Base-by-base conservation (phyloP, 2,888 invertebrate species). In the Phlogophora meticulosa region DNA sequence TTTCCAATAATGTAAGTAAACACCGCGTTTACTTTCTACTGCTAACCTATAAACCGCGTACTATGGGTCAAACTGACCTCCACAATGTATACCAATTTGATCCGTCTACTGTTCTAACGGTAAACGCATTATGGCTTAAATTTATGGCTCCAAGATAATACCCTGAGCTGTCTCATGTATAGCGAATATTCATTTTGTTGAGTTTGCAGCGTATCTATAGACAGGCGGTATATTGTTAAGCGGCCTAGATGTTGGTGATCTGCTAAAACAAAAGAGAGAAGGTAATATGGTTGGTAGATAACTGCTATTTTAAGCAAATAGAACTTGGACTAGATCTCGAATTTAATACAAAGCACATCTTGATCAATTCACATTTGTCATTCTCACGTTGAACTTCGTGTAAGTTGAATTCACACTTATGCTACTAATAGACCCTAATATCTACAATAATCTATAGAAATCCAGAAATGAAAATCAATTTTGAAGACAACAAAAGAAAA, bases 71-170 rank as follows among this genome's bases (percentile, higher is more conserved):
- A 38, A 68, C 49, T 81, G 79, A 78, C 70, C 72, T 67, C 59
- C 46, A 48, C 73, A 62, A 61, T 73, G 51, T 62, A 57, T 49
- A 62, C 61, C 72, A 71, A 80, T 78, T 80, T 69, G 63, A 78
- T 78, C 71, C 66, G 66, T 70, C 69, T 68, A 81, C 81, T 77
- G 72, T 61, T 46, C 51, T 84, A 82, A 72, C 83, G 78, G 82
- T 84, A 53, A 69, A 72, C 53, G 70, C 61, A 80, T 80, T 76
- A 80, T 59, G 55, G 58, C 52, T 80, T 13, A 76, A 70, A 78
- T 82, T 80, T 84, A 84, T 76, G 75, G 67, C 42, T 67, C 62
- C 45, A 67, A 80, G 76, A 82, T 80, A 80, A 80, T 76, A 75
- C 56, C 49, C 46, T 36, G 28, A 62, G 59, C 59, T 51, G 48